Evolutionary conservation across 2,113 vertebrate species (phyloP).

Genomic region (Colaptes auratus): DNA sequence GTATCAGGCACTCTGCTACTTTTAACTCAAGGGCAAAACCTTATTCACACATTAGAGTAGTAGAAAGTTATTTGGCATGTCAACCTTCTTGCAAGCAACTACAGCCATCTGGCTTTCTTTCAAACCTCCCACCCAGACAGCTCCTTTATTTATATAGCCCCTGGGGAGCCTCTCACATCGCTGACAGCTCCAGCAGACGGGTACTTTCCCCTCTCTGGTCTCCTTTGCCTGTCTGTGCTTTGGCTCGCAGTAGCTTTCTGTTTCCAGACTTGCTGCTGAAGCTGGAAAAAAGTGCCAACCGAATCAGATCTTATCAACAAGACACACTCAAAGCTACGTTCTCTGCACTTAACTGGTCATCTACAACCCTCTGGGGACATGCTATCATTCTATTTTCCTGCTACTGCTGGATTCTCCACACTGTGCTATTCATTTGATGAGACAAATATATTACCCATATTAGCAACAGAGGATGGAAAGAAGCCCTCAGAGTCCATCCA

Average conservation of each 20-base stretch:
- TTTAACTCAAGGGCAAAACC: not conserved
- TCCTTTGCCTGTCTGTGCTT: slow-evolving; percentile 10
- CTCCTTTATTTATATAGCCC: not conserved
- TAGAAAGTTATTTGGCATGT: slow-evolving; percentile 23
- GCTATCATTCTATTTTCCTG: not conserved
- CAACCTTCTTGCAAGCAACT: not conserved
- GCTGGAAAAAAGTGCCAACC: slow-evolving; percentile 32
- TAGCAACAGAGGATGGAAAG: not conserved
- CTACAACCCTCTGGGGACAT: not conserved
- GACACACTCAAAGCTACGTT: not conserved
- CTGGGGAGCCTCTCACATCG: not conserved
- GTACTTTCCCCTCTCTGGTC: not conserved
- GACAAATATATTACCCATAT: not conserved
- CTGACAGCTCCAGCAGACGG: slow-evolving; percentile 24
- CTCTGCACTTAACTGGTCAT: not conserved
- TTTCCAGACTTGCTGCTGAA: slow-evolving; percentile 48
- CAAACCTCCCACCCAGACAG: not conserved
- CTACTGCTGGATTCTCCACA: not conserved
- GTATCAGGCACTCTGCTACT: not conserved
- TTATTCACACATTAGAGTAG: slow-evolving; percentile 1
- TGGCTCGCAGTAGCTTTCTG: slow-evolving; percentile 17
- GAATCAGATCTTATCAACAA: not conserved
- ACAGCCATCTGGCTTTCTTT: slow-evolving; percentile 39
- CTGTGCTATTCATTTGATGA: not conserved
- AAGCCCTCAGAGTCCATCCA: not conserved